Evolutionary conservation across 2,113 vertebrate species (phyloP).

Genomic region (Siphamia tubifer): DNA sequence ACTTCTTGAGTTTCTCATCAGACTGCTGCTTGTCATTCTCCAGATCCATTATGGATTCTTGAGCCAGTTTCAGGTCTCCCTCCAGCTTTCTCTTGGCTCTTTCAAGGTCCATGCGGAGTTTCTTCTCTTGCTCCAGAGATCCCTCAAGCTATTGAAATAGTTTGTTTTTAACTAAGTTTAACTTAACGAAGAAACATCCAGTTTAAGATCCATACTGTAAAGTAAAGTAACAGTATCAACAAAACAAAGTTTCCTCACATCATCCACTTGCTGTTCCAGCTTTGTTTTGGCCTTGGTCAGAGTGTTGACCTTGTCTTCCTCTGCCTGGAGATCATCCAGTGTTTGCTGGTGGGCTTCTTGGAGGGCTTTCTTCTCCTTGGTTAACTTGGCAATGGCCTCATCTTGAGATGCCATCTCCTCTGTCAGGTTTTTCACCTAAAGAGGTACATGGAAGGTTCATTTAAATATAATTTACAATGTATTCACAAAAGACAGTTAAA

Average conservation of each 20-base stretch:
- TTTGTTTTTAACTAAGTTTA: background rate
- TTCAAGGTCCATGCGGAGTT: conserved; percentile 85
- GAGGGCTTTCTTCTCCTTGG: conserved; percentile 88
- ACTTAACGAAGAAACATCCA: no score
- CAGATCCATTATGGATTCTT: conserved; percentile 77
- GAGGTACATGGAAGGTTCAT: background rate
- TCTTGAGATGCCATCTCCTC: conserved; percentile 81
- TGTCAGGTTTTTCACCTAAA: conserved; percentile 74
- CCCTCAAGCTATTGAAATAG: conserved; percentile 80
- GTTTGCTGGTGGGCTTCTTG: conserved; percentile 86
- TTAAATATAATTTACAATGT: background rate
- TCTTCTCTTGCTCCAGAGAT: conserved; percentile 88
- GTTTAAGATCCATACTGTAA: no score
- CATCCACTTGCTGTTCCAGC: conserved; percentile 81
- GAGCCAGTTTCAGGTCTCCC: conserved; percentile 76
- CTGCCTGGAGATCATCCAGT: conserved; percentile 85
- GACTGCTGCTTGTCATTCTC: conserved; percentile 77
- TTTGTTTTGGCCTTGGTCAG: conserved; percentile 79
- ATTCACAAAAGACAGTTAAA: background rate
- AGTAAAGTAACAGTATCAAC: no score
- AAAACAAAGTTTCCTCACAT: conserved; percentile 49
- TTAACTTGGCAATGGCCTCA: conserved; percentile 81
- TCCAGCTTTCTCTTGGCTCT: conserved; percentile 79
- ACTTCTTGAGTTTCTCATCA: conserved; percentile 69
- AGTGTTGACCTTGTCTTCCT: conserved; percentile 86